Conservation (phyloP, 2,888 invertebrate species). For the Temnothorax rugatulus region DNA sequence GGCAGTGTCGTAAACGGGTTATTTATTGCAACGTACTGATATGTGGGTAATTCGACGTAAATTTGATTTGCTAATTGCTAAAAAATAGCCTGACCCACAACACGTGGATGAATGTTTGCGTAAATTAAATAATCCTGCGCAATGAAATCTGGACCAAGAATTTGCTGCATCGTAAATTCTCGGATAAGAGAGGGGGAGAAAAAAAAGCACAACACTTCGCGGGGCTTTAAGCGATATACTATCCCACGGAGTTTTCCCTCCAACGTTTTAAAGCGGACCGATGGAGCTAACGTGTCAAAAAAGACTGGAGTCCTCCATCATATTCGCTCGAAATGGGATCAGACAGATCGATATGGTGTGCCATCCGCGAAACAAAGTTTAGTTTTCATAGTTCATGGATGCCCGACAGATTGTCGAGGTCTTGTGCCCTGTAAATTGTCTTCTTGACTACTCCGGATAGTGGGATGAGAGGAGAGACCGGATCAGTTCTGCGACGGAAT, state of each 20-base stretch:
- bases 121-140: slow-evolving; percentile 53
- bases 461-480: neutral
- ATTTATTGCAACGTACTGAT: slow-evolving; percentile 20
- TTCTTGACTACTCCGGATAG: neutral
- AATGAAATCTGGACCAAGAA: slow-evolving; percentile 53
- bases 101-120: slow-evolving; percentile 29
- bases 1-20: slow-evolving; percentile 9
- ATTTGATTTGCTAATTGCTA: slow-evolving; percentile 38
- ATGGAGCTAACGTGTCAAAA: slow-evolving; percentile 22
- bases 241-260: slow-evolving; percentile 46
- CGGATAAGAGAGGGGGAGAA: slow-evolving; percentile 26
- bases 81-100: slow-evolving; percentile 26
- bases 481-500: neutral
- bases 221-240: slow-evolving; percentile 59
- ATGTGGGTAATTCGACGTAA: slow-evolving; percentile 30
- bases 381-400: slow-evolving; percentile 19
- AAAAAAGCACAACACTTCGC: slow-evolving; percentile 49
- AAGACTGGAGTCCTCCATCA: slow-evolving; percentile 24
- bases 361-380: slow-evolving; percentile 45
- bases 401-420: slow-evolving; percentile 13
- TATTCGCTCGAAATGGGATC: slow-evolving; percentile 30
- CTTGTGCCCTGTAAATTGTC: slow-evolving; percentile 16
- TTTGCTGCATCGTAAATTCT: slow-evolving; percentile 53
- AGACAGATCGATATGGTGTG: slow-evolving; percentile 36
- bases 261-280: slow-evolving; percentile 53